Evolutionary conservation across 2,113 vertebrate species (phyloP), one percentile per base, ranked within the genome.

Genomic region (Pycnonotus jocosus): DNA sequence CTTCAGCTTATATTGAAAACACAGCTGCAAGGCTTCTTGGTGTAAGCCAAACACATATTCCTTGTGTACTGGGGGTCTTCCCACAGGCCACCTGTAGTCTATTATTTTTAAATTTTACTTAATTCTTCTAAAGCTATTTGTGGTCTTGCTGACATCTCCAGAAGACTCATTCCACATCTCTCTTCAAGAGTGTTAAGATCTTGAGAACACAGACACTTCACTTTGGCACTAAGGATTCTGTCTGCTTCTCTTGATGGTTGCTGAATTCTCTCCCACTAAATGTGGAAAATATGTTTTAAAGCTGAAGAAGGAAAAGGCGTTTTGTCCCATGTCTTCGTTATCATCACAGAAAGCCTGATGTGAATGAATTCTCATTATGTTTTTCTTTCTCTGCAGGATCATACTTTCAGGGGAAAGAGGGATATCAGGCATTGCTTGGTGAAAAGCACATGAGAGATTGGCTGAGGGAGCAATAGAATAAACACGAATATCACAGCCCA

Each of bases 91-190:
- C 81, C 86, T 94, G 91, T 94, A 90, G 68, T 72, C 66, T 87
- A 90, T 95, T 95, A 95, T 86, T 96, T 92, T 91, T 62, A 93
- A 93, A 95, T 91, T 96, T 86, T 92, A 83, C 48, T 96, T 95
- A 93, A 96, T 92, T 91, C 68, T 91, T 89, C 84, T 95, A 83
- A 93, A 95, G 68, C 40, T 81, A 93, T 95, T 95, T 96, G 94
- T 90, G 91, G 94, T 96, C 93, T 93, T 86, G 58, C 81, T 92
- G 95, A 95, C 72, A 93, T 88, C 48, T 96, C 81, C 72, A 94
- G 88, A 95, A 92, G 84, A 88, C 64, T 91, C 89, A 90, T 81
- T 95, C 58, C 71, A 88, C 88, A 92, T 76, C 53, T 83, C 48
- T n/a, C 24, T 81, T 93, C 58, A 92, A n/a, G 40, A 88, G 86